Percentiles rank a stretch among this genome's conserved stretches.
These are phyloP conservation scores for Yponomeuta malinellus DNA, from an alignment of 2,888 invertebrate genomes.

Conservation along the genomic window DNA sequence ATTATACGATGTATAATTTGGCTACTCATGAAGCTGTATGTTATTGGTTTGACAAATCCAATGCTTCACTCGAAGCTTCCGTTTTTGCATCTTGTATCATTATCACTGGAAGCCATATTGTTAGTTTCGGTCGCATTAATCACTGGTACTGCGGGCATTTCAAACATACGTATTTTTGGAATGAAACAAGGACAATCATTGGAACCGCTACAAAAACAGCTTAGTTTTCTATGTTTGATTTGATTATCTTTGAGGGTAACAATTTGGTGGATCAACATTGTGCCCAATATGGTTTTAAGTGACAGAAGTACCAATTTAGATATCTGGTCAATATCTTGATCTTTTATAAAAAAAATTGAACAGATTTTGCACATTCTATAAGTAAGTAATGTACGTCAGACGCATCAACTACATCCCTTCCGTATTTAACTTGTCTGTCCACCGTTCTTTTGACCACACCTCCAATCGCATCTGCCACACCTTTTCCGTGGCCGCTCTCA, in stretches of 20 bases:
- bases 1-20: too few species aligned
- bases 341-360: constrained; percentile 23
- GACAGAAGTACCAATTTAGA: constrained; percentile 20
- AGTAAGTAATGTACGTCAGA: constrained; percentile 18
- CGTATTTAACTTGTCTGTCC: constrained; percentile 17
- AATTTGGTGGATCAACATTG: constrained; percentile 24
- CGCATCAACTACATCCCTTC: constrained; percentile 19
- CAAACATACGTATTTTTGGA: too few species aligned
- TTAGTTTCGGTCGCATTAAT: too few species aligned
- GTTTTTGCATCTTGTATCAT: too few species aligned
- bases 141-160: too few species aligned
- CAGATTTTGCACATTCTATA: constrained; percentile 19
- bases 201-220: too few species aligned
- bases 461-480: constrained; percentile 21
- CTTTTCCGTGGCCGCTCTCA: constrained; percentile 20
- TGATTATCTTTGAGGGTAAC: background rate
- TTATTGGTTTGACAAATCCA: too few species aligned
- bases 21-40: too few species aligned
- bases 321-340: constrained; percentile 22
- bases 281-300: constrained; percentile 21
- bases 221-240: too few species aligned
- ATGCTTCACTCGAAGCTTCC: too few species aligned
- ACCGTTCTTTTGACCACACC: constrained; percentile 19
- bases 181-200: too few species aligned
- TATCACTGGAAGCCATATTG: too few species aligned